phyloP scores from a whole-genome alignment of 2,797 vertebrate species.

The Lagocephalus sceleratus region DNA sequence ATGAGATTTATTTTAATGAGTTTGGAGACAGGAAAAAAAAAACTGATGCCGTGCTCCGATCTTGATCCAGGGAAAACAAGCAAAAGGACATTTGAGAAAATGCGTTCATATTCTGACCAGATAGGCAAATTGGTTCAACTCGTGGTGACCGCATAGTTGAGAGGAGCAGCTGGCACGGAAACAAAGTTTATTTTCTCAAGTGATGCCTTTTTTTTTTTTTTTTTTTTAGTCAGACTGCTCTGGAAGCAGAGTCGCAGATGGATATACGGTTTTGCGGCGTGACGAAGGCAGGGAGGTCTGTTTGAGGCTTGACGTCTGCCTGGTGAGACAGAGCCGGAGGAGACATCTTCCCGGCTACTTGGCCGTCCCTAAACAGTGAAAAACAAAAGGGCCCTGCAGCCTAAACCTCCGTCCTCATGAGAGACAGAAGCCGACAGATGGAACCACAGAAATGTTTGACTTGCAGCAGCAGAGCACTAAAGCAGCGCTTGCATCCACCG shows the following conservation, averaged over 20 bases:
- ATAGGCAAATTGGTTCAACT: too few species aligned
- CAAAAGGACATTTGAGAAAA: constrained; percentile 22
- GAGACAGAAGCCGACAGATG: constrained; percentile 29
- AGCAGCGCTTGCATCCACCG: not conserved
- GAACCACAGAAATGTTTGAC: constrained; percentile 43
- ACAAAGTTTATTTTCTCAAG: constrained; percentile 47
- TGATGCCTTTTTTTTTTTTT: constrained; percentile 11
- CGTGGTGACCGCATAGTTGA: too few species aligned
- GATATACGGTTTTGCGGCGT: constrained; percentile 43
- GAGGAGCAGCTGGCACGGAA: constrained; percentile 10
- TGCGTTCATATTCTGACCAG: not conserved
- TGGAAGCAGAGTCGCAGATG: constrained; percentile 44
- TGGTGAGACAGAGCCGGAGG: constrained; percentile 34
- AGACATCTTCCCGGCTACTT: constrained; percentile 30
- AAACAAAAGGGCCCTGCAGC: constrained; percentile 46
- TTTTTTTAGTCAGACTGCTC: constrained; percentile 39
- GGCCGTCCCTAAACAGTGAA: constrained; percentile 56
- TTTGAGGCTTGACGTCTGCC: constrained; percentile 39
- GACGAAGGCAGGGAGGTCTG: constrained; percentile 53
- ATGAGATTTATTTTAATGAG: constrained; percentile 36
- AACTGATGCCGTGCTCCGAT: not conserved
- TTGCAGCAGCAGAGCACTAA: not conserved
- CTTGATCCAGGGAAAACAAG: constrained; percentile 44
- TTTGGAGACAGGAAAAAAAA: not conserved
- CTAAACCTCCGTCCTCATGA: constrained; percentile 27